Percentiles rank a stretch among this genome's conserved stretches.
Evolutionary conservation across 2,888 invertebrate species (phyloP).

Genomic region (Pterobdella sp.): DNA sequence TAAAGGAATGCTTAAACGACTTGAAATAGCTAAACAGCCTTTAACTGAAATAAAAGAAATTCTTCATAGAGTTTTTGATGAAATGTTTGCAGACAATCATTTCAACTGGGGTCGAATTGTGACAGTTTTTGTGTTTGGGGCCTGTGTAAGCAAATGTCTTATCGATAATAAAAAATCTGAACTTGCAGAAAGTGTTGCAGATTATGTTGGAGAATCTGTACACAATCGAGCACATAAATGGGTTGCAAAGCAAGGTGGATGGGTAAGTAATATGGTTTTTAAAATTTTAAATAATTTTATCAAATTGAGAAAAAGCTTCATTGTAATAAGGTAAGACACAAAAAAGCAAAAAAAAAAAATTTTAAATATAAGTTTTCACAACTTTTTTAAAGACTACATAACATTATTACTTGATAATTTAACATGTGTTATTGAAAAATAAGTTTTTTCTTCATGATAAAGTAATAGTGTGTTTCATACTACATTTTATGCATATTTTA

Average conservation of each 20-base stretch:
- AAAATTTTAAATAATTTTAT: too few species aligned
- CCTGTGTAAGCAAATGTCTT: slow-evolving; percentile 41
- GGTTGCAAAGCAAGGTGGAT: slow-evolving; percentile 47
- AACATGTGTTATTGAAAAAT: too few species aligned
- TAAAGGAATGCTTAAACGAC: slow-evolving; percentile 13
- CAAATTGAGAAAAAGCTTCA: too few species aligned
- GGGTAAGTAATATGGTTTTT: slow-evolving; percentile 41
- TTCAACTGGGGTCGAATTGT: slow-evolving; percentile 49
- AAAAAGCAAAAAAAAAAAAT: too few species aligned
- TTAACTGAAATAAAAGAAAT: not conserved
- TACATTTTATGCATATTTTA: too few species aligned
- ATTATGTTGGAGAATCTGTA: slow-evolving; percentile 46
- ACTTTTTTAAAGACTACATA: too few species aligned
- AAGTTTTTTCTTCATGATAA: too few species aligned
- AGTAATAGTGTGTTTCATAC: too few species aligned
- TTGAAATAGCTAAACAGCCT: not conserved
- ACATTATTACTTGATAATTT: too few species aligned
- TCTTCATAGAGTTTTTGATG: slow-evolving; percentile 37
- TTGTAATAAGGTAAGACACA: too few species aligned
- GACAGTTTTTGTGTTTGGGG: slow-evolving; percentile 46
- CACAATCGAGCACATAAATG: slow-evolving; percentile 44
- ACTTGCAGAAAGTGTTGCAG: slow-evolving; percentile 40
- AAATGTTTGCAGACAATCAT: slow-evolving; percentile 47
- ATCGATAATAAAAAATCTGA: slow-evolving; percentile 29
- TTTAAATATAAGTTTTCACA: too few species aligned